Evolutionary conservation across 2,113 vertebrate genomes (phyloP), one percentile per base, ranked within the genome.

Genomic region (Lathamus discolor): DNA sequence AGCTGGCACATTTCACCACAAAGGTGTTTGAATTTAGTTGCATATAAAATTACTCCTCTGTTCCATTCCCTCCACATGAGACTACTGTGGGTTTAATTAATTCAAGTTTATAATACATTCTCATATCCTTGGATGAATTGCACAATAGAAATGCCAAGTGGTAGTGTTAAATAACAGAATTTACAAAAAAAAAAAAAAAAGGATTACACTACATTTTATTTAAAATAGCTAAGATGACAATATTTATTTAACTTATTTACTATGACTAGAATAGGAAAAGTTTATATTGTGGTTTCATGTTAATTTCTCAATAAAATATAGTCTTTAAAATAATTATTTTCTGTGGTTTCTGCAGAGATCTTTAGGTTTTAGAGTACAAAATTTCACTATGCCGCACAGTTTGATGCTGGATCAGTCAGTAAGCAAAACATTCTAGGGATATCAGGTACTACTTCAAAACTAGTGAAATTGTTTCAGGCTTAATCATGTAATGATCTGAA

Each of bases 21-120:
- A 95, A 95, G 39, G 20, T 81, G 39, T 46, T 66, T 73, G 27
- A 11, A 67, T 96, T 93, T 78, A 83, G 72, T 64, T 1, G 0
- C 22, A 44, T 31, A 48, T 35, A 72, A 91, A 93, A 90, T 77
- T 8, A 61, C 17, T 89, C 29, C 4, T 74, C 37, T 70, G 41
- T 86, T 83, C 23, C 20, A 52, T 46, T 86, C 28, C 24, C 27
- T 88, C 48, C 61, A 67, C 64, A 41, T 59, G 44, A 91, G 33
- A 94, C 35, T 68, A 73, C 78, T 70, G 51, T 52, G 22, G 14
- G 15, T 68, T 93, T 93, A 92, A 95, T 92, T 92, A 80, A 84
- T 82, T 83, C 7, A n/a, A 7, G 2, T 83, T 96, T 91, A 73
- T 62, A 90, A 78, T 82, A 9, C 13, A 44, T 79, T 83, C n/a